Percentiles rank a stretch among this genome's conserved stretches.
phyloP scores from a whole-genome alignment of 2,113 vertebrate species.

The Leucosticte australis region DNA sequence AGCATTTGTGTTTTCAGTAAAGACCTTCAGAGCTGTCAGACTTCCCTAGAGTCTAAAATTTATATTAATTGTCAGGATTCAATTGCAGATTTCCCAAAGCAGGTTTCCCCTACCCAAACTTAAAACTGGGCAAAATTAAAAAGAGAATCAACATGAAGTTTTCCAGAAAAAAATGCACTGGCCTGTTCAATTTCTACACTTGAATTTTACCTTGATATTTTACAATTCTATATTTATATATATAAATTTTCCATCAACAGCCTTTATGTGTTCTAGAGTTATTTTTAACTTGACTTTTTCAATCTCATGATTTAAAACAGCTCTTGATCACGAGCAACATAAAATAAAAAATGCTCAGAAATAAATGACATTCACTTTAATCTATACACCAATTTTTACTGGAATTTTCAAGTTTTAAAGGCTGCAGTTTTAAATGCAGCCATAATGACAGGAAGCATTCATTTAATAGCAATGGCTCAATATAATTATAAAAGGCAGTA shows the following conservation, averaged over 20 bases:
- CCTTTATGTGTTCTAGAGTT: not conserved
- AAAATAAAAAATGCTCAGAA: not conserved
- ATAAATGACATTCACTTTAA: not conserved
- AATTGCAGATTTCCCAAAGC: not conserved
- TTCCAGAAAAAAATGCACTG: not conserved
- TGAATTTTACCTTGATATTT: not conserved
- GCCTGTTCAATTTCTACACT: not conserved
- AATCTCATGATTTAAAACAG: not conserved
- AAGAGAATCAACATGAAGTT: not conserved
- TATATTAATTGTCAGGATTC: not conserved
- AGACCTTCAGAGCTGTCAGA: not conserved
- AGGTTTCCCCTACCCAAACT: not conserved
- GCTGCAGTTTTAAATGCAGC: not conserved
- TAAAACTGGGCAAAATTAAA: not conserved
- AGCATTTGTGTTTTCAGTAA: not conserved
- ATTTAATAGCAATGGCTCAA: not conserved
- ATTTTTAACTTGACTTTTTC: not conserved
- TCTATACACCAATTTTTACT: not conserved
- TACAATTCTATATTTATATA: not conserved
- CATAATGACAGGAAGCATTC: not conserved
- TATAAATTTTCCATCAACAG: not conserved
- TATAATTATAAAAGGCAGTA: not conserved
- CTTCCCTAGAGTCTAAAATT: not conserved
- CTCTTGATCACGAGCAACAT: not conserved
- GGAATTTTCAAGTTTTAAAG: not conserved